Evolutionary conservation across 2,888 invertebrate genomes (phyloP).

Genomic region (Harpalus rubripes): DNA sequence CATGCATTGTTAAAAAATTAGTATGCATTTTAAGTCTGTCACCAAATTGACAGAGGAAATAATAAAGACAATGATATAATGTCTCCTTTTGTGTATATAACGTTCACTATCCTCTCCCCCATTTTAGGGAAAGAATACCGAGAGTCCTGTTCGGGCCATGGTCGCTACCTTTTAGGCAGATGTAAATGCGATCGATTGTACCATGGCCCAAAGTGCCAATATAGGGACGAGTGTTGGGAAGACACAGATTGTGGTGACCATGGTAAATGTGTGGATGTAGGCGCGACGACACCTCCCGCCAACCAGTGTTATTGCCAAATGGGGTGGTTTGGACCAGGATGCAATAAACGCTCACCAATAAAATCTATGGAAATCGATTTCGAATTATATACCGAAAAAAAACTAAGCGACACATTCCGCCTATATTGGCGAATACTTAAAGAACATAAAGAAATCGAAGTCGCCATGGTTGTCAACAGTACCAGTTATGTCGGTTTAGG

Average conservation of each 20-base stretch:
- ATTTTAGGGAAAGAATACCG: conserved; percentile 85
- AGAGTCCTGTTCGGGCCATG: conserved; percentile 92
- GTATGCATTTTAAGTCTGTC: too few species aligned
- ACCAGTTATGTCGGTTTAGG: conserved; percentile 93
- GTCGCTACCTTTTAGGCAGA: conserved; percentile 87
- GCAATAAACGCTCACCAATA: conserved; percentile 89
- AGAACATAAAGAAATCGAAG: conserved; percentile 91
- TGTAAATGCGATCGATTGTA: conserved; percentile 91
- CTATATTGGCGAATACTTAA: conserved; percentile 92
- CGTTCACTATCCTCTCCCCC: background rate
- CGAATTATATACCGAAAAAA: conserved; percentile 84
- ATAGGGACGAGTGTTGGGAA: conserved; percentile 91
- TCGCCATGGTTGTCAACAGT: conserved; percentile 92
- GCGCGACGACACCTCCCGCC: conserved; percentile 89
- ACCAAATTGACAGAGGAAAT: too few species aligned
- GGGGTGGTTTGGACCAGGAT: conserved; percentile 93
- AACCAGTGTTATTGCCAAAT: conserved; percentile 93
- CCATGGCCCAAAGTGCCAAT: conserved; percentile 92
- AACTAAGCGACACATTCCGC: conserved; percentile 86
- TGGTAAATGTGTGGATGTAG: conserved; percentile 91
- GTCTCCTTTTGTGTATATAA: too few species aligned
- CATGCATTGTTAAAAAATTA: background rate
- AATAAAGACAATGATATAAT: too few species aligned
- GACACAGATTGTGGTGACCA: conserved; percentile 92
- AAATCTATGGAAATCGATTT: conserved; percentile 87